Conservation (phyloP, 2,113 vertebrate species). For the Vidua macroura region DNA sequence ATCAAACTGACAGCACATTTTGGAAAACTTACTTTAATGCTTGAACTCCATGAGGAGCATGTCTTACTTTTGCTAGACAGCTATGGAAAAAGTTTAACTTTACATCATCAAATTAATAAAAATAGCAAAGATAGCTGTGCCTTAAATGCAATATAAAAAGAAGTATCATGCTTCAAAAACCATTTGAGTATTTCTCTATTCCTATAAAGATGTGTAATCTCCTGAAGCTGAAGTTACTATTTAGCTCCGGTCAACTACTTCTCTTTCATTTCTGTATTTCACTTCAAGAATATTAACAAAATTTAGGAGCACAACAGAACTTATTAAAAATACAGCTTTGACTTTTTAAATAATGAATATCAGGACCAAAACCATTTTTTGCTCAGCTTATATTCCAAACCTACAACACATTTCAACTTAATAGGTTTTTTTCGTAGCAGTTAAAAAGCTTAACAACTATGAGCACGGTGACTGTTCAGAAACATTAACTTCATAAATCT, state of each 20-base stretch:
- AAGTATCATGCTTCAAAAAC: neutral
- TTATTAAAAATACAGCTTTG: neutral
- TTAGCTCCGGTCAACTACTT: neutral
- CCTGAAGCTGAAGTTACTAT: neutral
- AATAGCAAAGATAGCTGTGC: neutral
- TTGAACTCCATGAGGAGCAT: neutral
- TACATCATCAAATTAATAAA: neutral
- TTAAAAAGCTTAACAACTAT: neutral
- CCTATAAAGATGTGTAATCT: neutral
- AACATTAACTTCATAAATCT: neutral
- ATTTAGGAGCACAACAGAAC: neutral
- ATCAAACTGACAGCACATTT: neutral
- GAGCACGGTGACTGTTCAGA: neutral
- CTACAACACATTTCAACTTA: neutral
- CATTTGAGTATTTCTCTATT: neutral
- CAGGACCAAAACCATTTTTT: neutral
- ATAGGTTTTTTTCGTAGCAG: neutral
- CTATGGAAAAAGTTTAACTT: neutral
- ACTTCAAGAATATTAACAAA: neutral
- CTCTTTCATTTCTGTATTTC: neutral
- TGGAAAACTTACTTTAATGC: neutral
- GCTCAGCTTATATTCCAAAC: neutral
- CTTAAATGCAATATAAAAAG: neutral
- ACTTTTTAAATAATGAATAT: neutral
- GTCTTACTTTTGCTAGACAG: neutral